Conservation (phyloP, 35 echinoderm and acorn worm genomes). For the Ophioderma brevispina region DNA sequence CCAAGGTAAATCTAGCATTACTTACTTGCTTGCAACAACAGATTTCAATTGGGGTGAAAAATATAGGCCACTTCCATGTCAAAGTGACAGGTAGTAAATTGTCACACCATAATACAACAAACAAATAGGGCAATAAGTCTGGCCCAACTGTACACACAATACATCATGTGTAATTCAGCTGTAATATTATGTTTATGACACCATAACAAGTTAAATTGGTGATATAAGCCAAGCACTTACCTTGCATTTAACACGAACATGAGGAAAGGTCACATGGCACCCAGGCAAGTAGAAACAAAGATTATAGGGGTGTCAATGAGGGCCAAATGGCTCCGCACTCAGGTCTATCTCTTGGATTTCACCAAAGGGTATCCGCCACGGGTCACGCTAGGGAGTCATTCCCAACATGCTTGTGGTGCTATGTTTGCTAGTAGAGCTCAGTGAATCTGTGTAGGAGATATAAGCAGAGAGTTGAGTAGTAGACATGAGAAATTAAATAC, state of each 20-base stretch:
- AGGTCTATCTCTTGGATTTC: background rate
- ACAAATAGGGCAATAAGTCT: background rate
- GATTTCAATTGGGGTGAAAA: too few species aligned
- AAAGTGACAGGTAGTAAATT: too few species aligned
- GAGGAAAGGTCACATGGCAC: background rate
- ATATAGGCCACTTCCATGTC: too few species aligned
- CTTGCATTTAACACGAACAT: background rate
- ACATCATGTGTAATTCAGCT: conserved; percentile 1
- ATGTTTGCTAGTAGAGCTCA: background rate
- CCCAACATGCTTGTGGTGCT: background rate
- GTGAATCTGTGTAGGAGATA: conserved; percentile 6
- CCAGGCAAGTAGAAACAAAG: background rate
- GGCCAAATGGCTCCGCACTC: background rate
- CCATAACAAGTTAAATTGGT: conserved; percentile 9
- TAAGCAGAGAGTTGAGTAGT: background rate
- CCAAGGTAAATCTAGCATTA: too few species aligned
- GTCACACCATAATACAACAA: background rate
- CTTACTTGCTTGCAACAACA: too few species aligned
- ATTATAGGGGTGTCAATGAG: background rate
- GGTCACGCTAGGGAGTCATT: conserved; percentile 7
- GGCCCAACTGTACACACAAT: background rate
- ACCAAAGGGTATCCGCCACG: background rate
- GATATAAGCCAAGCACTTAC: background rate
- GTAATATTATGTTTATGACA: background rate
- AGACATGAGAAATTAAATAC: conserved; percentile 14